These are phyloP conservation scores for Beroe ovata DNA, from an alignment of 37 sponge, comb jelly and placozoan species.

Conservation along the genomic window DNA sequence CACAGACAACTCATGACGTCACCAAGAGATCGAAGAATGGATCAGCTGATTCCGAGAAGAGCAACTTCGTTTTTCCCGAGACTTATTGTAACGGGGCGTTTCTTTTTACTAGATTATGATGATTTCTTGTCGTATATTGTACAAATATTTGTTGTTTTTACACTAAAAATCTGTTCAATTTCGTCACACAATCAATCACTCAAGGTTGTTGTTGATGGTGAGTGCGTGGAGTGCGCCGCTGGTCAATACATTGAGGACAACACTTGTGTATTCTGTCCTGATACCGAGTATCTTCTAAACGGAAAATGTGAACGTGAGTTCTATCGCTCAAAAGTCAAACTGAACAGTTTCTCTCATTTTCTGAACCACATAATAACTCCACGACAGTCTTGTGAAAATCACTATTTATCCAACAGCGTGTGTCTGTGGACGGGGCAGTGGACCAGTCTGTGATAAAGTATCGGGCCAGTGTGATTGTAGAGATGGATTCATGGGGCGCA, in stretches of 20 bases:
- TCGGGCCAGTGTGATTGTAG: slow-evolving; percentile 62
- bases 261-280: slow-evolving; percentile 20
- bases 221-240: neutral
- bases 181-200: too few species aligned
- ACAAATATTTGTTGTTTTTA: too few species aligned
- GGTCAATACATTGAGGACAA: slow-evolving; percentile 19
- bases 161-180: too few species aligned
- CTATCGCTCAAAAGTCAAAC: too few species aligned
- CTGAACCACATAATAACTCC: too few species aligned
- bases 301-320: slow-evolving; percentile 18
- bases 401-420: too few species aligned
- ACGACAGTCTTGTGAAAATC: too few species aligned
- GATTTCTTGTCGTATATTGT: neutral
- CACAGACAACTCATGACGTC: neutral
- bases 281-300: neutral
- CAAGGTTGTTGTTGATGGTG: neutral
- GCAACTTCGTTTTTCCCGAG: neutral
- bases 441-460: neutral
- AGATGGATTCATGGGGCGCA: neutral
- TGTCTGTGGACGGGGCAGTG: slow-evolving; percentile 1
- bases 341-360: too few species aligned
- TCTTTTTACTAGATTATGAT: slow-evolving; percentile 10
- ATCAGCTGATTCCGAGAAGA: neutral
- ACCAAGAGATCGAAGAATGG: neutral
- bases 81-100: neutral